phyloP scores from a whole-genome alignment of 2,113 vertebrate species.

The Rhabdornis inornatus region DNA sequence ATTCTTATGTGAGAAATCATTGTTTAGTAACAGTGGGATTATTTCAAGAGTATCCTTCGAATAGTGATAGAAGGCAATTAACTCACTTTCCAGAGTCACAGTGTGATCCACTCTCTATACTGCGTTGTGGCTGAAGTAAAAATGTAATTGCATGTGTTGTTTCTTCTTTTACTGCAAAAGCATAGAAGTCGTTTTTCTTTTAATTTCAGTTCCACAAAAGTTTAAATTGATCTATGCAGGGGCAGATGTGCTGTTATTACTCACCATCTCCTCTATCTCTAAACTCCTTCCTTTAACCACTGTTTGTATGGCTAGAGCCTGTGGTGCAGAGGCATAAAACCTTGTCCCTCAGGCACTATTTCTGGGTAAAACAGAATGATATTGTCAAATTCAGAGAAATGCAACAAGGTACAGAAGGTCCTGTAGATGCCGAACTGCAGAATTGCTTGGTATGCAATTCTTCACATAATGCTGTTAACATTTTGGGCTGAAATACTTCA shows the following conservation, averaged over 20 bases:
- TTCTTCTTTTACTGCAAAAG: not conserved
- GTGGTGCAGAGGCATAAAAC: not conserved
- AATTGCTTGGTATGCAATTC: not conserved
- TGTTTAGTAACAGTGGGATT: not conserved
- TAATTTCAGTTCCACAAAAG: not conserved
- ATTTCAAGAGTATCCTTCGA: not conserved
- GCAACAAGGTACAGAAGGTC: not conserved
- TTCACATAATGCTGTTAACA: not conserved
- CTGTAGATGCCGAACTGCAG: not conserved
- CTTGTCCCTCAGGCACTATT: not conserved
- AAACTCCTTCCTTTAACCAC: not conserved
- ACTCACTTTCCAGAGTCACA: not conserved
- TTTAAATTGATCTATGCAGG: not conserved
- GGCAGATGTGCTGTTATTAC: not conserved
- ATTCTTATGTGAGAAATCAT: not conserved
- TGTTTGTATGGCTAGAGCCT: not conserved
- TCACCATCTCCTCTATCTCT: not conserved
- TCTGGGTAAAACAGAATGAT: not conserved
- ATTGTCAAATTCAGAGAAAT: not conserved
- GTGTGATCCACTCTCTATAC: not conserved
- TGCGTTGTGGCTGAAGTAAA: not conserved
- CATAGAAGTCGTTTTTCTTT: not conserved
- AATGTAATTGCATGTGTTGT: not conserved
- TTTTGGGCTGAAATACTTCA: not conserved
- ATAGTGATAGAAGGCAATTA: not conserved